Base-by-base conservation (phyloP, 2,797 vertebrate genomes). In the Helarctos malayanus region DNA sequence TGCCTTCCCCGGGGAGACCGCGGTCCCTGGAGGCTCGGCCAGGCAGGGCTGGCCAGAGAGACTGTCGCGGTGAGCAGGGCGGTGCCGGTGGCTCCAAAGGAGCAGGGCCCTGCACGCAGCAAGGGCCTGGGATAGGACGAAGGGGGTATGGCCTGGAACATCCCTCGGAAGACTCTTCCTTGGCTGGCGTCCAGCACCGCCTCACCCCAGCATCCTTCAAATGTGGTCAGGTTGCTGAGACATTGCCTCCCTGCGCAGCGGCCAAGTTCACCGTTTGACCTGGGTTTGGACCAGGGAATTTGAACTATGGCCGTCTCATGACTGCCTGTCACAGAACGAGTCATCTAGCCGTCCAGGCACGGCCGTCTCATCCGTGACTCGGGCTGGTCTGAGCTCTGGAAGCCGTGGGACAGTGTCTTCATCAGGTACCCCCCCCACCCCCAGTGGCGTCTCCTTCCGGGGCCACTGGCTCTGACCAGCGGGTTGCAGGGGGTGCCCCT, bases 61-160 rank as follows among this genome's bases (percentile, higher is more conserved):
- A 13, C 15, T 7, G 35, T 61, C 52, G 19, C 32, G 68, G 5
- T 25, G 23, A 56, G 75, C 0, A 5, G 35, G 5, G 41, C 35
- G 19, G 38, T 3, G 29, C 8, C 0, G 25, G 9, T 11, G 5
- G 61, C 6, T 1, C 11, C 18, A 0, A 2, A 19, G 0, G 14
- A 84, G 52, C 56, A 19, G 59, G 79, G 35, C 16, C 25, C 63
- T 73, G 54, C 15, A 38, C n/a, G 32, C n/a, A 32, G 59, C 5
- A n/a, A 78, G 94, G 25, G 35, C 69, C 59, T 2, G 11, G 0
- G 38, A 47, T 5, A 21, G 63, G 18, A 14, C 0, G 23, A 9
- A 18, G 71, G n/a, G 1, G 54, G 19, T 2, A 41, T 47, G 27
- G 12, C 56, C 75, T 45, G 25, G 63, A 52, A 27, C 45, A 3